Evolutionary conservation across 2,888 invertebrate genomes (phyloP).

Genomic region (Dendrolimus houi): DNA sequence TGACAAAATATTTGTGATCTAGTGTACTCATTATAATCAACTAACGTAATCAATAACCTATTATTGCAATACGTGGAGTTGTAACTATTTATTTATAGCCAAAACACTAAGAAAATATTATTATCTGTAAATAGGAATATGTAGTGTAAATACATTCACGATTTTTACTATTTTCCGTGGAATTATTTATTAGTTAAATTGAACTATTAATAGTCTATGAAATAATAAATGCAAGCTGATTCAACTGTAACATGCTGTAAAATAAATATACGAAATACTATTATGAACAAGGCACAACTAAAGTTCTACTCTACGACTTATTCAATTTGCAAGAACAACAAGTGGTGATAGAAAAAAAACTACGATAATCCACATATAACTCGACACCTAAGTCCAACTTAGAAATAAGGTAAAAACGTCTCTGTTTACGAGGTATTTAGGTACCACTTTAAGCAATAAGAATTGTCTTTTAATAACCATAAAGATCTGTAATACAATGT

Average conservation of each 20-base stretch:
- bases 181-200: not conserved
- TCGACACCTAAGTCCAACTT: no score
- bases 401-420: no score
- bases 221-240: constrained; percentile 5
- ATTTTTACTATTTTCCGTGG: not conserved
- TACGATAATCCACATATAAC: no score
- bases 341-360: constrained; percentile 1
- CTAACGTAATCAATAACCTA: no score
- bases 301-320: constrained; percentile 10
- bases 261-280: constrained; percentile 3
- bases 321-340: constrained; percentile 17
- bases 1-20: no score
- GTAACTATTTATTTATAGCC: not conserved
- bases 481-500: no score
- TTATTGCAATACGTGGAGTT: not conserved
- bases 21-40: no score
- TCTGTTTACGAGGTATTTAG: no score
- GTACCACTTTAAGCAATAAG: no score
- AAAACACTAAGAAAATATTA: constrained; percentile 12
- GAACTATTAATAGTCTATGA: constrained; percentile 8
- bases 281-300: not conserved
- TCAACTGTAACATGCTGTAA: not conserved
- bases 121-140: constrained; percentile 8
- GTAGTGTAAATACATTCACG: constrained; percentile 1
- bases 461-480: no score